Evolutionary conservation across 2,113 vertebrate genomes (phyloP).

Genomic region (Delphinapterus leucas): DNA sequence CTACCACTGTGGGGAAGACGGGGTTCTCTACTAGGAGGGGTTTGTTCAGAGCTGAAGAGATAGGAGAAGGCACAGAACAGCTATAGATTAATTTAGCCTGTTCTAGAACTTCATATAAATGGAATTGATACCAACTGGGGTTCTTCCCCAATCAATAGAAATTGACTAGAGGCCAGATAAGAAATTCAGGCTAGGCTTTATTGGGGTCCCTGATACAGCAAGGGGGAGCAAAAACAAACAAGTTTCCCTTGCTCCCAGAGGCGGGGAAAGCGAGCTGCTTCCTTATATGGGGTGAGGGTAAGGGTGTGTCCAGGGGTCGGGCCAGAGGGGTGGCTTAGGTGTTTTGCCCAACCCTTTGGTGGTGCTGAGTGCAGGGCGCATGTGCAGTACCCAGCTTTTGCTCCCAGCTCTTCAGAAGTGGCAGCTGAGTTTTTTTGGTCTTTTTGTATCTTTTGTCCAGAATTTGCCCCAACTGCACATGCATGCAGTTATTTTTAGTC

Average conservation of each 20-base stretch:
- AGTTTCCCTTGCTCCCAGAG: neutral
- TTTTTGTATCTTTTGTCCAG: neutral
- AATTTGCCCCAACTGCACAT: neutral
- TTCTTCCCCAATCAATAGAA: neutral
- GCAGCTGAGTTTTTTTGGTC: neutral
- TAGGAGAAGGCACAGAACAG: neutral
- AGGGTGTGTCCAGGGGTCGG: neutral
- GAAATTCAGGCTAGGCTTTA: neutral
- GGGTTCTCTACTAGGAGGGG: neutral
- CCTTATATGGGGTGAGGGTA: neutral
- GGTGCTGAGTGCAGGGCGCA: neutral
- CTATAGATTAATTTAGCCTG: neutral
- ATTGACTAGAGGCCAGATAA: neutral
- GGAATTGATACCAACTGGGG: neutral
- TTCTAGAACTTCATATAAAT: neutral
- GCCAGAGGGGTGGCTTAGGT: neutral
- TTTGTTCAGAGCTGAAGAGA: neutral
- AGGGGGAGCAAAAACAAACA: neutral
- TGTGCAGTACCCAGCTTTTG: neutral
- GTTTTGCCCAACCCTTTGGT: neutral
- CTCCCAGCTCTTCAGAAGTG: neutral
- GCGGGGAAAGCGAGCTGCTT: neutral
- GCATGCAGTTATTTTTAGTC: neutral
- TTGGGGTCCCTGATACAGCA: neutral
- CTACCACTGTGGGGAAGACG: neutral